Percentiles rank a stretch among this genome's conserved stretches.
These are phyloP conservation scores for Tyria jacobaeae DNA, from an alignment of 2,888 invertebrate genomes.

Conservation along the genomic window DNA sequence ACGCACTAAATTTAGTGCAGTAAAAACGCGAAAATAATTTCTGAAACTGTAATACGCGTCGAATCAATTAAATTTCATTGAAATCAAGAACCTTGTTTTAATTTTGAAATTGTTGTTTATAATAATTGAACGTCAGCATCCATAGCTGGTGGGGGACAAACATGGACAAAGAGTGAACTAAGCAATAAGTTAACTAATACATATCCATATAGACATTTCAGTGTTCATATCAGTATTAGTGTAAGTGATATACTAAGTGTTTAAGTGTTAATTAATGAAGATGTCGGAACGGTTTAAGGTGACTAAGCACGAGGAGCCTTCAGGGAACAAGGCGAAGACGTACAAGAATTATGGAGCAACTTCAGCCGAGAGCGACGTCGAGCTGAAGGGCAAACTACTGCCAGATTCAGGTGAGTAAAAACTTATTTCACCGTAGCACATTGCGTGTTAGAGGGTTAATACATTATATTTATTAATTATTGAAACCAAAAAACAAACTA, in stretches of 20 bases:
- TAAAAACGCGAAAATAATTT: too few species aligned
- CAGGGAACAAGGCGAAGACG: constrained; percentile 67
- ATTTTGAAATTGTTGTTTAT: constrained; percentile 30
- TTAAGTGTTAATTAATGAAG: constrained; percentile 55
- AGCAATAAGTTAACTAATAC: constrained; percentile 22
- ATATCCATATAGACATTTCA: constrained; percentile 41
- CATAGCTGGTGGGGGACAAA: constrained; percentile 16
- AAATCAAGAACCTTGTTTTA: background rate
- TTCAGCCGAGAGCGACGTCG: constrained; percentile 79
- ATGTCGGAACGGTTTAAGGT: constrained; percentile 88
- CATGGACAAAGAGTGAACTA: constrained; percentile 29
- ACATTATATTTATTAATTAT: background rate
- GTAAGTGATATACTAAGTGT: constrained; percentile 40
- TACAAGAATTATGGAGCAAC: constrained; percentile 88
- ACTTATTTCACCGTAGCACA: background rate
- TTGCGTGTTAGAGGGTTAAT: too few species aligned
- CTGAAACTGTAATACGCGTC: too few species aligned
- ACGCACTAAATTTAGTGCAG: too few species aligned
- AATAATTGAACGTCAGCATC: constrained; percentile 15
- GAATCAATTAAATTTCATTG: background rate
- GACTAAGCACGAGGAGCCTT: constrained; percentile 86
- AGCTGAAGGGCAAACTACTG: constrained; percentile 78
- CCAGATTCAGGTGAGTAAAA: constrained; percentile 71
- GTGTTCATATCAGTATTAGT: constrained; percentile 43
- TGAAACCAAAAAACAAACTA: background rate